A percentile compares a stretch with the other conserved stretches of the same genome.
These are phyloP conservation scores for Lanistes nyassanus DNA, from an alignment of 1,140 invertebrate genomes.

Conservation along the genomic window DNA sequence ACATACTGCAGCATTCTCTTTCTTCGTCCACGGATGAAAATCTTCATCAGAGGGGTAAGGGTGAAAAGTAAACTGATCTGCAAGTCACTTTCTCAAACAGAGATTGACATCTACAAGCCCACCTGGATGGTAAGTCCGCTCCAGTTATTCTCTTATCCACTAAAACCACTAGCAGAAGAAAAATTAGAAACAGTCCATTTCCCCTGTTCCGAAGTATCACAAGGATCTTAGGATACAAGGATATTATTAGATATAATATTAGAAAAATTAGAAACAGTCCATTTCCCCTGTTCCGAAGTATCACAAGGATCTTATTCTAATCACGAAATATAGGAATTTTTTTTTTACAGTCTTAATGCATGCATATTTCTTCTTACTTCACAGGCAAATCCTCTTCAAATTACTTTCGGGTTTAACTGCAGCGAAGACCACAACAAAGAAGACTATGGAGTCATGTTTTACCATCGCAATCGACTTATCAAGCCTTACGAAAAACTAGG, in stretches of 20 bases:
- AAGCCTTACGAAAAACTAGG: conserved; percentile 63
- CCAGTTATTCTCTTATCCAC: background rate
- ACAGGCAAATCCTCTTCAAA: conserved; percentile 51
- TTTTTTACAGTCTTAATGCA: background rate
- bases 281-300: no score
- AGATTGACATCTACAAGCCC: conserved; percentile 60
- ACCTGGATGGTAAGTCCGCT: conserved; percentile 52
- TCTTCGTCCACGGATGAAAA: conserved; percentile 62
- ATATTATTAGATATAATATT: no score
- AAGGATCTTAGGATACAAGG: no score
- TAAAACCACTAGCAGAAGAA: background rate
- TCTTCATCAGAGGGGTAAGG: conserved; percentile 54
- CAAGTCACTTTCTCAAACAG: conserved; percentile 57
- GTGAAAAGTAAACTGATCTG: conserved; percentile 59
- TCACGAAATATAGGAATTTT: background rate
- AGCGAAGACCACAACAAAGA: conserved; percentile 41
- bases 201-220: no score
- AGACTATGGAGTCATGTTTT: conserved; percentile 63
- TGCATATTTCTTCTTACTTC: conserved; percentile 18
- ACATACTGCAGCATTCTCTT: conserved; percentile 63
- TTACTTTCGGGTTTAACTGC: conserved; percentile 59
- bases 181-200: no score
- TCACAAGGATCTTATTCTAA: no score
- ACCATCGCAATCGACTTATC: conserved; percentile 62
- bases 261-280: no score